Evolutionary conservation across 1,140 invertebrate genomes (phyloP), one percentile per base, ranked within the genome.

Genomic region (Bombus waltoni): DNA sequence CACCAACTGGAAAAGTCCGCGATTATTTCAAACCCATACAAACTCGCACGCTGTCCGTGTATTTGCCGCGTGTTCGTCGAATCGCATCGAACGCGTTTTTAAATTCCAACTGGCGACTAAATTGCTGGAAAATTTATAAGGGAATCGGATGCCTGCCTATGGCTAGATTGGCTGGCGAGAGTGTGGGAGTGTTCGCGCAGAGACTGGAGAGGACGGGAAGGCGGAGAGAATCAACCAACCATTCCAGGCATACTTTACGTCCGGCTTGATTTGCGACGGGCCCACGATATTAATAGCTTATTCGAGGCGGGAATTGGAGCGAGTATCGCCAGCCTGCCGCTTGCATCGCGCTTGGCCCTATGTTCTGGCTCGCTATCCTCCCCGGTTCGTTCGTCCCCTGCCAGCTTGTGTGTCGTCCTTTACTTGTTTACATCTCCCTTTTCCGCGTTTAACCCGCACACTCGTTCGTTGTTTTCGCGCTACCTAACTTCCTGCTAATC

Each of bases 211-310:
- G 74, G 32, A 83, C 35, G 80, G 71, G 84, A 62, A 86, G 65
- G 80, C 71, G 38, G 70, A 47, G 47, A 87, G 90, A 86, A 87
- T 83, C 80, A 73, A 38, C 44, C 42, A 84, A 79, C 87, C 85
- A 91, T 91, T 92, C 89, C 89, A 84, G 84, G 88, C 87, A 91
- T 92, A 89, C 89, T 92, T 92, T 91, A 92, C 89, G 91, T 90
- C 90, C 86, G 80, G 88, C 84, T 91, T 90, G 91, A 91, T 91
- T 91, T 91, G 91, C 88, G 87, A 89, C 86, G 85, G 89, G 85
- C 71, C 87, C 86, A 78, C 79, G 85, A 87, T 91, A 91, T 91
- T 91, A 92, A 92, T 92, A 92, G 90, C 87, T 92, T 91, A 92
- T 92, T 91, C 89, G 89, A 87, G 87, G 78, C 86, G 79, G 89